phyloP scores from a whole-genome alignment of 2,113 vertebrate species.

The Pachyramphus minor region DNA sequence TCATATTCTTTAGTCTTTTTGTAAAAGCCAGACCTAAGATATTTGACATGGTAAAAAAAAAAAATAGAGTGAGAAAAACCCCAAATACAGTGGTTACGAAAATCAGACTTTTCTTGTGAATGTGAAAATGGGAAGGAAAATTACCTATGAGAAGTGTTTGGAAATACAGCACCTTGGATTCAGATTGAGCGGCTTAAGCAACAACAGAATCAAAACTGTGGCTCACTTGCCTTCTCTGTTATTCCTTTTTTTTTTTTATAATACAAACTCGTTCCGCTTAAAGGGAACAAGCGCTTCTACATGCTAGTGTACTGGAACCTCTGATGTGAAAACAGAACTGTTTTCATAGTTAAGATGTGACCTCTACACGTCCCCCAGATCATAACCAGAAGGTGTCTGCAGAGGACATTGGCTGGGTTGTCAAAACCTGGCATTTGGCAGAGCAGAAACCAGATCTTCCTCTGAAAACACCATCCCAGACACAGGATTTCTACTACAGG shows the following conservation, averaged over 20 bases:
- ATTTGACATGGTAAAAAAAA: background rate
- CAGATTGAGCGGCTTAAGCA: background rate
- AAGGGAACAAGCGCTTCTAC: background rate
- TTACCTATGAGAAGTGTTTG: background rate
- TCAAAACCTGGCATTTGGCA: background rate
- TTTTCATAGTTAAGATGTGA: background rate
- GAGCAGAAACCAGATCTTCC: background rate
- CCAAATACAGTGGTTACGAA: background rate
- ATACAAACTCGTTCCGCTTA: background rate
- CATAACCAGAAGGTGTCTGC: background rate
- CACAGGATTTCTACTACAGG: background rate
- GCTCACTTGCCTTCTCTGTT: background rate
- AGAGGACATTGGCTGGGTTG: background rate
- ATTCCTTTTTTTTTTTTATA: background rate
- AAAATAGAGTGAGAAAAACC: background rate
- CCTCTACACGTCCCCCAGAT: background rate
- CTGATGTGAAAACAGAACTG: background rate
- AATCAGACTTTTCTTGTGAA: background rate
- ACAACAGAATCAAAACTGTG: background rate
- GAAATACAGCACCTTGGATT: background rate
- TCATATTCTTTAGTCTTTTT: background rate
- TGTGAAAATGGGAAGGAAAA: background rate
- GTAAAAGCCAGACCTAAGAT: background rate
- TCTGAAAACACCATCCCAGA: background rate
- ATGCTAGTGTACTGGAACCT: background rate